Evolutionary conservation across 2,113 vertebrate genomes (phyloP).

Genomic region (Turnix velox): DNA sequence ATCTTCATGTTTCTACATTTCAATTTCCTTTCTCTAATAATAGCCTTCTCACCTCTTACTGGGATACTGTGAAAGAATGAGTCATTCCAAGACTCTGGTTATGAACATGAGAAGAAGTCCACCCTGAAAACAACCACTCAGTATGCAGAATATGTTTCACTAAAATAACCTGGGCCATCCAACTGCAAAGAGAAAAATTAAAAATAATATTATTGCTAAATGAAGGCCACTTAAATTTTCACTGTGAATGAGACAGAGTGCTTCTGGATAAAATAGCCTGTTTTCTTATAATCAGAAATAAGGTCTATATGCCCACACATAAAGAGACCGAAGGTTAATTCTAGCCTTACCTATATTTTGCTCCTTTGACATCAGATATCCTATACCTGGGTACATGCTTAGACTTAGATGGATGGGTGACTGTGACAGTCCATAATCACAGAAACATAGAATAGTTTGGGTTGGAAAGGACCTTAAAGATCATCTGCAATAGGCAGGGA

Average conservation of each 20-base stretch:
- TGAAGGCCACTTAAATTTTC: neutral
- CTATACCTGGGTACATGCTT: neutral
- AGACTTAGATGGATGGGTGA: neutral
- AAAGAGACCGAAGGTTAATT: neutral
- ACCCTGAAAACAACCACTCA: neutral
- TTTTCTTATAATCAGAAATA: neutral
- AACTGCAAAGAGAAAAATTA: neutral
- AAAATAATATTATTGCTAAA: neutral
- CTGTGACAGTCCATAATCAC: neutral
- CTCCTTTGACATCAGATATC: neutral
- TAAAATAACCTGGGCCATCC: neutral
- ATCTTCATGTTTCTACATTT: neutral
- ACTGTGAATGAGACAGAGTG: neutral
- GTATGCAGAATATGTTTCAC: neutral
- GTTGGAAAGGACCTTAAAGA: no score
- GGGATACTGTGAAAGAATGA: neutral
- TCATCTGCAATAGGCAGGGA: no score
- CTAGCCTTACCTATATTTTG: neutral
- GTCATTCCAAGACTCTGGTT: neutral
- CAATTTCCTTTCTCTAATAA: neutral
- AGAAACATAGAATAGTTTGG: no score
- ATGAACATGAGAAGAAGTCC: neutral
- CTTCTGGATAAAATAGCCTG: neutral
- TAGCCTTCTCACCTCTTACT: neutral
- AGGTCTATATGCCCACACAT: fast-evolving